Evolutionary conservation across 2,113 vertebrate genomes (phyloP).

Genomic region (Procapra przewalskii): DNA sequence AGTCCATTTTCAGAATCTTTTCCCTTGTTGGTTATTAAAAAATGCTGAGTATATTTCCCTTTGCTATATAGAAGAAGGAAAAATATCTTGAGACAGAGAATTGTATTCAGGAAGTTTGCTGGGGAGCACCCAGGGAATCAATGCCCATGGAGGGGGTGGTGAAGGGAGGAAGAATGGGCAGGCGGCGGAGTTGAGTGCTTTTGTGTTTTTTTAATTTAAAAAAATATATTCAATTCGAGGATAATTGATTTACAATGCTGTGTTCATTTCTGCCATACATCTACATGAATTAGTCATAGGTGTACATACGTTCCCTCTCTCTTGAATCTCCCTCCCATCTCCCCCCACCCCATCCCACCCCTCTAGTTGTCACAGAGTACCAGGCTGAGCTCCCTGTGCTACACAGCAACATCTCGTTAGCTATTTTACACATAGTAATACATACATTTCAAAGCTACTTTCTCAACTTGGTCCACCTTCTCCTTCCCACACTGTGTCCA

Average conservation of each 20-base stretch:
- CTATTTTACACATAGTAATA: not conserved
- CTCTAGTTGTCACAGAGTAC: not conserved
- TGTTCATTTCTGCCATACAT: not conserved
- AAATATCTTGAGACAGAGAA: not conserved
- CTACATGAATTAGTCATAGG: not conserved
- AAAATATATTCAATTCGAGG: not conserved
- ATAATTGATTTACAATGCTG: not conserved
- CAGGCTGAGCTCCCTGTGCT: not conserved
- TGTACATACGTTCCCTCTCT: not conserved
- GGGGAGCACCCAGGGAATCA: not conserved
- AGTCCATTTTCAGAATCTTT: not conserved
- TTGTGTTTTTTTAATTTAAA: not conserved
- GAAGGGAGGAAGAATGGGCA: not conserved
- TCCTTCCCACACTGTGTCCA: not conserved
- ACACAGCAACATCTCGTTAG: not conserved
- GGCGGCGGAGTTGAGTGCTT: not conserved
- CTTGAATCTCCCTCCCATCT: not conserved
- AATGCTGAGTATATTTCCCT: not conserved
- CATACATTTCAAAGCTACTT: not conserved
- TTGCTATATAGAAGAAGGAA: not conserved
- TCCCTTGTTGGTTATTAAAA: not conserved
- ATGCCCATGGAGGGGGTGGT: not conserved
- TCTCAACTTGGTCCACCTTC: not conserved
- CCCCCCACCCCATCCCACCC: not conserved
- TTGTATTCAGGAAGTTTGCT: not conserved